phyloP scores from a whole-genome alignment of 1,140 invertebrate species.

The Drosophila ohnishii region DNA sequence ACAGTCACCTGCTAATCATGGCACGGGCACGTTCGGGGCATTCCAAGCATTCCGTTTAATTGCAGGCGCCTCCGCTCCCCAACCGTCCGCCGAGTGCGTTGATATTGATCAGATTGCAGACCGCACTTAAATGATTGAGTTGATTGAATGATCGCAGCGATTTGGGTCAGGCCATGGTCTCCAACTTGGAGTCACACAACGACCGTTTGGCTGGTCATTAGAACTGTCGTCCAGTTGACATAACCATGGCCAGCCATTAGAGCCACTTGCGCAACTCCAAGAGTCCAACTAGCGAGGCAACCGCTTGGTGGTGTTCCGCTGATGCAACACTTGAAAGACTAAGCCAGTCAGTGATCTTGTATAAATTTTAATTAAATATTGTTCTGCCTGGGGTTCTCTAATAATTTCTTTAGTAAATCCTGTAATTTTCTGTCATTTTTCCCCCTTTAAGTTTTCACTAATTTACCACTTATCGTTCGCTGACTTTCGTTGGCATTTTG shows the following conservation, averaged over 20 bases:
- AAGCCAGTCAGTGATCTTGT: neutral
- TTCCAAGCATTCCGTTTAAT: conserved; percentile 35
- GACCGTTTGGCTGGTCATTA: conserved; percentile 19
- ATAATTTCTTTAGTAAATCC: neutral
- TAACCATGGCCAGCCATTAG: conserved; percentile 20
- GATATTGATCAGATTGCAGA: conserved; percentile 9
- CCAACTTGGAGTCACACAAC: neutral
- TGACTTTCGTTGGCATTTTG: conserved; percentile 12
- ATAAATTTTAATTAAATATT: neutral
- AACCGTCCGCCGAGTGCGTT: neutral
- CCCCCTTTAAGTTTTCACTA: conserved; percentile 2
- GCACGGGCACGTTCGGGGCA: conserved; percentile 18
- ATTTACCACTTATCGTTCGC: conserved; percentile 5
- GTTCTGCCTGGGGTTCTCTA: neutral
- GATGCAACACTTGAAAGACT: conserved; percentile 12
- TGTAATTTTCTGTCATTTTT: neutral
- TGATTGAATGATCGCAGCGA: conserved; percentile 28
- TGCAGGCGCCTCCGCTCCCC: neutral
- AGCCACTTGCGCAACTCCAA: conserved; percentile 23
- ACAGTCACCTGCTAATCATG: conserved; percentile 26
- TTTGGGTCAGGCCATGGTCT: conserved; percentile 29
- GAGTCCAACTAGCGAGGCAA: neutral
- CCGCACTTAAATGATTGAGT: conserved; percentile 3
- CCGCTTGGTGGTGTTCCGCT: neutral
- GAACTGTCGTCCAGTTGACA: conserved; percentile 43